Evolutionary conservation across 2,113 vertebrate species (phyloP).

Genomic region (Pteruthius melanotis): DNA sequence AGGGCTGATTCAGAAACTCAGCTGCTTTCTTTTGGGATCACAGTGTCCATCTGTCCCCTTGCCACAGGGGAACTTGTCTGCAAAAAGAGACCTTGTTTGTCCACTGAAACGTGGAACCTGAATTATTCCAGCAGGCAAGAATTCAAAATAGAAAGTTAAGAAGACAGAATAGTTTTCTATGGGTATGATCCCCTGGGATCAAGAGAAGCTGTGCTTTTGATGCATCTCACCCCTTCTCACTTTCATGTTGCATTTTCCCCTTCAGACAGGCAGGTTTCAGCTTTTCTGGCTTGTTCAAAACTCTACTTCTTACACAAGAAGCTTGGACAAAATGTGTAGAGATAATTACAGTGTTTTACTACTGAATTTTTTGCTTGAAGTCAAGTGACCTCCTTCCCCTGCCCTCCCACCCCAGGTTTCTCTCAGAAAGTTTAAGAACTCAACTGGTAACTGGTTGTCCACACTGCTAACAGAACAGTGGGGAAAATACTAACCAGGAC

Average conservation of each 20-base stretch:
- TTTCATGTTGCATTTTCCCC: background rate
- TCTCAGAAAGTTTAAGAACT: background rate
- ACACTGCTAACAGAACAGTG: background rate
- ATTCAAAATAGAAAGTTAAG: background rate
- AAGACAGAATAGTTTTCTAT: background rate
- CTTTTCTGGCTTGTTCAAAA: background rate
- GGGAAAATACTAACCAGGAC: background rate
- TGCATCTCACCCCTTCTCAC: background rate
- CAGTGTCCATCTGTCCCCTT: conserved; percentile 41
- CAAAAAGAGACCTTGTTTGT: conserved; percentile 12
- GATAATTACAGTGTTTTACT: background rate
- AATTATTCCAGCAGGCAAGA: background rate
- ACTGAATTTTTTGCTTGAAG: background rate
- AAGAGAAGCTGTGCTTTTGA: background rate
- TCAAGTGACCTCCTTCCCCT: background rate
- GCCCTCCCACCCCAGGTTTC: background rate
- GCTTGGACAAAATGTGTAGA: background rate
- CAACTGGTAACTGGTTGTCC: background rate
- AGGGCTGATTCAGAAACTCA: conserved; percentile 31
- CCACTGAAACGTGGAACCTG: conserved; percentile 9
- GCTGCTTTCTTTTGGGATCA: conserved; percentile 15
- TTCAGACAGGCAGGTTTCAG: background rate
- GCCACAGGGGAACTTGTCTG: conserved; percentile 21
- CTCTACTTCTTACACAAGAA: background rate
- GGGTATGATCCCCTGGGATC: background rate